Evolutionary conservation across 1,140 invertebrate genomes (phyloP).

Genomic region (Eriocheir sinensis): DNA sequence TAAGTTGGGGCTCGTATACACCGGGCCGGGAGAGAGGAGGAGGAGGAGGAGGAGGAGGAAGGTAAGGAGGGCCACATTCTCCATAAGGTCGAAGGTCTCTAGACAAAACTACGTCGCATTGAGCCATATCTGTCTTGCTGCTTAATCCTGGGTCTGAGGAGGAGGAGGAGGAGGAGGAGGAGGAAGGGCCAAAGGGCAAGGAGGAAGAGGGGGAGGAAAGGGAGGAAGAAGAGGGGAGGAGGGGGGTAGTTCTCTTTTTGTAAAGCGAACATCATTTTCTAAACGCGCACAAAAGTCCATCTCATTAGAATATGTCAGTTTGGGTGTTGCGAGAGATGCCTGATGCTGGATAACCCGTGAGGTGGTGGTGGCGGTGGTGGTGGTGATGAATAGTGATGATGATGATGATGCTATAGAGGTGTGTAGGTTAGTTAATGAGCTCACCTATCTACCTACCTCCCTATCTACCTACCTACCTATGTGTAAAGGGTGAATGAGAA

Average conservation of each 20-base stretch:
- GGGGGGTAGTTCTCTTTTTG: slow-evolving; percentile 51
- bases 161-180: not conserved
- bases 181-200: too few species aligned
- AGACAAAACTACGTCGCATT: not conserved
- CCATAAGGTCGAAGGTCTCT: slow-evolving; percentile 47
- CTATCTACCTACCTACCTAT: too few species aligned
- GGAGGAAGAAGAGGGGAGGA: not conserved
- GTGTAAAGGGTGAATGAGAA: too few species aligned
- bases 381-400: not conserved
- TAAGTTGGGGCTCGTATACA: slow-evolving; percentile 26
- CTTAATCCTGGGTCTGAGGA: slow-evolving; percentile 42
- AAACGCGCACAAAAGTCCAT: slow-evolving; percentile 65
- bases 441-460: too few species aligned
- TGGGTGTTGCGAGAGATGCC: slow-evolving; percentile 62
- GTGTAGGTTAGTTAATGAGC: not conserved
- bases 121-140: slow-evolving; percentile 7
- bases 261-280: slow-evolving; percentile 71
- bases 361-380: not conserved
- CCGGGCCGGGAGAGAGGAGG: not conserved
- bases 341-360: slow-evolving; percentile 35
- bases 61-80: too few species aligned
- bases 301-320: slow-evolving; percentile 73
- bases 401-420: not conserved
- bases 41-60: too few species aligned
- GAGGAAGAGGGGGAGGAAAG: not conserved